Conservation (phyloP, 2,113 vertebrate species). For the Carollia perspicillata region DNA sequence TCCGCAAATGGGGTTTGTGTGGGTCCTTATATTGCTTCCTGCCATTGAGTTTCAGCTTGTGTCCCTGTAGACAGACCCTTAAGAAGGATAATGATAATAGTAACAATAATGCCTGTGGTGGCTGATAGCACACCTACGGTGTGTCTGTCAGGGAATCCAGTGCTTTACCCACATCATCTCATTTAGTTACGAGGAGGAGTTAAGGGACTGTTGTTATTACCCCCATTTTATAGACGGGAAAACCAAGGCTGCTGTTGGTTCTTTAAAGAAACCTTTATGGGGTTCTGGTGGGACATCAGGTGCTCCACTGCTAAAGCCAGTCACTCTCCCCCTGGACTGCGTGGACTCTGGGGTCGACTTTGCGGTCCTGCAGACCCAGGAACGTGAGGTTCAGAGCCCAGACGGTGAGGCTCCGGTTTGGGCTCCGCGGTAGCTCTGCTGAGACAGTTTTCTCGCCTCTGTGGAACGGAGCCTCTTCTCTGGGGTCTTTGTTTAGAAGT, state of each 20-base stretch:
- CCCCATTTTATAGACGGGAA: background rate
- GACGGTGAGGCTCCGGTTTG: background rate
- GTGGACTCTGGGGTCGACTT: background rate
- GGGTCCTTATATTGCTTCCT: background rate
- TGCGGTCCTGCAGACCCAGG: background rate
- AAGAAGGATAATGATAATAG: background rate
- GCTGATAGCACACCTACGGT: background rate
- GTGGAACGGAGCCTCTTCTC: background rate
- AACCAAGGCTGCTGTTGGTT: background rate
- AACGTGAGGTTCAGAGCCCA: background rate
- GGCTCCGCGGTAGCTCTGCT: background rate
- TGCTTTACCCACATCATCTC: background rate
- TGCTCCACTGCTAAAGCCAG: accelerated
- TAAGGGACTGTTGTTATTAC: too few species aligned
- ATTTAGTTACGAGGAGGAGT: background rate
- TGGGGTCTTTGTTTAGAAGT: background rate
- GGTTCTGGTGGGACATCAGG: background rate
- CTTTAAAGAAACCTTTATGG: background rate
- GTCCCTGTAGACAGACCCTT: background rate
- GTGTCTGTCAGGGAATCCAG: background rate
- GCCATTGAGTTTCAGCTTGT: background rate
- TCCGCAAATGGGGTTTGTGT: background rate
- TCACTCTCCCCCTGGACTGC: background rate
- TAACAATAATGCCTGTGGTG: accelerated
- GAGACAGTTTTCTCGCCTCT: background rate